Evolutionary conservation across 2,113 vertebrate genomes (phyloP).

Genomic region (Ia io): DNA sequence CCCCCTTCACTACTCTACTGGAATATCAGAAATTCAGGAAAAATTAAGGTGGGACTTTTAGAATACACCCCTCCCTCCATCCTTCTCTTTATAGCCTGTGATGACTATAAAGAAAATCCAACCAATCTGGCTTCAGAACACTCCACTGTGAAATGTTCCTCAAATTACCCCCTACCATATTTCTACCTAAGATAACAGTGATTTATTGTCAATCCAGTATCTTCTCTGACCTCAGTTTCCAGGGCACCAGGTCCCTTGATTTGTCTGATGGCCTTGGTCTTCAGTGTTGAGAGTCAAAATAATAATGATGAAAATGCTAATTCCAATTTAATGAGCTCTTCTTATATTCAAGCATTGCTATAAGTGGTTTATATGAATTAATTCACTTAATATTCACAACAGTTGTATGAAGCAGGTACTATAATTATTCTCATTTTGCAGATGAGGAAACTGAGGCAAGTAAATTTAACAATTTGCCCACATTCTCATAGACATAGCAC

Average conservation of each 20-base stretch:
- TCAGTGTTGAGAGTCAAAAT: neutral
- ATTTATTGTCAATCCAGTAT: neutral
- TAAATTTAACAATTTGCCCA: neutral
- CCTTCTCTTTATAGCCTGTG: neutral
- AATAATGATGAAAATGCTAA: neutral
- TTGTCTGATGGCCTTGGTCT: neutral
- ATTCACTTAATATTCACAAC: slow-evolving; percentile 2
- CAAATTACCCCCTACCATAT: neutral
- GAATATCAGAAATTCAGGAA: neutral
- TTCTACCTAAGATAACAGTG: neutral
- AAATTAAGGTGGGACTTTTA: neutral
- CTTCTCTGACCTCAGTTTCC: neutral
- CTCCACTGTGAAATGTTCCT: neutral
- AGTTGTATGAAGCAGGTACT: neutral
- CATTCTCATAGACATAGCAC: neutral
- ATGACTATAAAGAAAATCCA: neutral
- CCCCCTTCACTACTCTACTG: neutral
- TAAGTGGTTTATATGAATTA: neutral
- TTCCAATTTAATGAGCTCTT: neutral
- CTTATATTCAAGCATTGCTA: neutral
- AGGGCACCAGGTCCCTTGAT: neutral
- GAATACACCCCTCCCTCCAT: neutral
- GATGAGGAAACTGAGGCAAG: neutral
- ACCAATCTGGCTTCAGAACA: neutral
- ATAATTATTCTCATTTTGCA: neutral